Evolutionary conservation across 2,888 invertebrate genomes (phyloP).

Genomic region (Erebia palarica): DNA sequence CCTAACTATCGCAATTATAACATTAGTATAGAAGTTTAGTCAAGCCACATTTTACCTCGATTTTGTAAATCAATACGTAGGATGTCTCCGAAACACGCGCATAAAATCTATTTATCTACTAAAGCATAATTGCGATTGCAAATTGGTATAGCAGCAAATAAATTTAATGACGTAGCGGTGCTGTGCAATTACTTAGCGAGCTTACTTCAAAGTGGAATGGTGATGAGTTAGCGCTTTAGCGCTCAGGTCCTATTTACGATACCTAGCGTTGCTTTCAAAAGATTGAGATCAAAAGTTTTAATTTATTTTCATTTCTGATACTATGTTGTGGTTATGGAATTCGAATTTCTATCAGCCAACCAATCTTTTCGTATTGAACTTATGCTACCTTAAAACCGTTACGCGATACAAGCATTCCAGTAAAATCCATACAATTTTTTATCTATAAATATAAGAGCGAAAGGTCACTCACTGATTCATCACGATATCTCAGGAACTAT

Average conservation of each 20-base stretch:
- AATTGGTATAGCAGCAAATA: constrained; percentile 20
- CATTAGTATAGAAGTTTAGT: too few species aligned
- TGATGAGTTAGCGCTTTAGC: constrained; percentile 25
- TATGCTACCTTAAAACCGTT: too few species aligned
- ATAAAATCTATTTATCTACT: neutral
- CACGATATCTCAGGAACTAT: too few species aligned
- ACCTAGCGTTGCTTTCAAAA: constrained; percentile 4
- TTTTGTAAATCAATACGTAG: too few species aligned
- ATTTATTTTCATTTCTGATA: neutral
- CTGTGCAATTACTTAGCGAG: constrained; percentile 26
- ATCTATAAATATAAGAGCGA: too few species aligned
- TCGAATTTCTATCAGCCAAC: neutral
- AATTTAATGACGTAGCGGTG: constrained; percentile 24
- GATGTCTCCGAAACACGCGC: neutral
- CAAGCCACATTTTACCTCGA: too few species aligned
- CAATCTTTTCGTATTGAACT: too few species aligned
- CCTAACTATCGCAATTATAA: too few species aligned
- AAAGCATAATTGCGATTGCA: constrained; percentile 9
- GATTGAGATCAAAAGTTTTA: neutral
- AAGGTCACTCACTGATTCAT: too few species aligned
- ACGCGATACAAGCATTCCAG: too few species aligned
- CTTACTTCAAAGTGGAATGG: constrained; percentile 23
- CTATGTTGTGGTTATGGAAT: neutral
- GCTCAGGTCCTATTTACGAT: constrained; percentile 8
- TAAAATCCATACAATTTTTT: too few species aligned